These are phyloP conservation scores for Phengaris arion DNA, from an alignment of 2,888 invertebrate species.

Conservation along the genomic window DNA sequence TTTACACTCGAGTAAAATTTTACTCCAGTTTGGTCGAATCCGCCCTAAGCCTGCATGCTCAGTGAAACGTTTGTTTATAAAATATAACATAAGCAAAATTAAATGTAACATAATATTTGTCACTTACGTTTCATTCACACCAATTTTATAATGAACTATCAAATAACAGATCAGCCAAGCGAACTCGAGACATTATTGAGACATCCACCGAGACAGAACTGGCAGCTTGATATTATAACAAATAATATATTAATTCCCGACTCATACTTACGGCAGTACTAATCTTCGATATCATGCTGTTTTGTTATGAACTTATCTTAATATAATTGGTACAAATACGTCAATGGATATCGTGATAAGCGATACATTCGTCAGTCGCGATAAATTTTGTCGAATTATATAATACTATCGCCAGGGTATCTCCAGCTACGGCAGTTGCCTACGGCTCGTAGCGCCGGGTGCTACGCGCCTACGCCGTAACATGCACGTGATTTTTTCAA, in stretches of 20 bases:
- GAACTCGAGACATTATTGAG: constrained; percentile 41
- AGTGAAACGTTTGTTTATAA: too few species aligned
- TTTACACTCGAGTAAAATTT: too few species aligned
- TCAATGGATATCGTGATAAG: neutral
- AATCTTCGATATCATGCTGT: constrained; percentile 32
- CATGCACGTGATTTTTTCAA: constrained; percentile 49
- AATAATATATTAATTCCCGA: constrained; percentile 30
- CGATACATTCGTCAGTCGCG: neutral
- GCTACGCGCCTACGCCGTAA: constrained; percentile 59
- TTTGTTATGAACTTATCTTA: neutral
- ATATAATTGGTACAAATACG: neutral
- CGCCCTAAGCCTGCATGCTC: too few species aligned
- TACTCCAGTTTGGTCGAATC: too few species aligned
- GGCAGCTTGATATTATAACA: constrained; percentile 40
- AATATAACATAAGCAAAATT: too few species aligned
- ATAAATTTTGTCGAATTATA: neutral
- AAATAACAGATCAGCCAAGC: constrained; percentile 8
- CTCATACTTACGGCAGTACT: neutral
- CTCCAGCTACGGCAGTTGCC: constrained; percentile 64
- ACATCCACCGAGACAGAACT: constrained; percentile 43
- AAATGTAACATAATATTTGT: too few species aligned
- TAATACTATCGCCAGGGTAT: constrained; percentile 51
- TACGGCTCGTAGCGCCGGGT: constrained; percentile 62
- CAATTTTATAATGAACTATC: constrained; percentile 14
- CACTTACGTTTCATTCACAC: neutral